Evolutionary conservation across 2,888 invertebrate genomes (phyloP), one percentile per base, ranked within the genome.

Genomic region (Buathra laborator): DNA sequence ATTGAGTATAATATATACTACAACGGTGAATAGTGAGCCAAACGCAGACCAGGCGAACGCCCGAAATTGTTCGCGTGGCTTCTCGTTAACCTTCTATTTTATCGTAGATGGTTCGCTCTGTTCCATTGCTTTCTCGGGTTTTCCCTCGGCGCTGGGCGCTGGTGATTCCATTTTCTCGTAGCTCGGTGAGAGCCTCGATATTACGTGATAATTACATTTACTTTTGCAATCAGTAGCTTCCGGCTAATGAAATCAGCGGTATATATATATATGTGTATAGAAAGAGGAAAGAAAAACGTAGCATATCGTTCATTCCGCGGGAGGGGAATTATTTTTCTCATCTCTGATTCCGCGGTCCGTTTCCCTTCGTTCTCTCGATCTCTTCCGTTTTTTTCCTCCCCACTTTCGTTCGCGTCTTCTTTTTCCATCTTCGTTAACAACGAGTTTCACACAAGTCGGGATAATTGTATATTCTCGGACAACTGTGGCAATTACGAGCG

Each of bases 171-270:
- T 78, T 74, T 74, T 78, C 62, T 74, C 72, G 32, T 19, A 29
- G 44, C 59, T 81, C 32, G 24, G 16, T 9, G 16, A 2, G 9
- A 43, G 68, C 29, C 53, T 68, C 46, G 29, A 53, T 81, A 74
- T 81, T 68, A 75, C 70, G 71, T 72, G 81, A 83, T 87, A 89
- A 86, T 89, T 87, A 86, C 84, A 83, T 86, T 86, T 81, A 84
- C 37, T 84, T 84, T 81, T 53, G 64, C 83, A 83, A 78, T 86
- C 85, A 85, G 85, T 82, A 76, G 84, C 71, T 19, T 79, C 68
- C 44, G 53, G 43, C 64, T 76, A 78, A 71, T 78, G 44, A 46
- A 75, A 78, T 68, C 74, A 51, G 72, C 2, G 74, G 48, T 53
- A 0, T 16, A 3, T 9, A 7, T 7, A 9, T 53, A 53, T 16